Percentiles rank a stretch among this genome's conserved stretches.
phyloP scores from a whole-genome alignment of 2,797 vertebrate species.

The Sebastes oblongus region DNA sequence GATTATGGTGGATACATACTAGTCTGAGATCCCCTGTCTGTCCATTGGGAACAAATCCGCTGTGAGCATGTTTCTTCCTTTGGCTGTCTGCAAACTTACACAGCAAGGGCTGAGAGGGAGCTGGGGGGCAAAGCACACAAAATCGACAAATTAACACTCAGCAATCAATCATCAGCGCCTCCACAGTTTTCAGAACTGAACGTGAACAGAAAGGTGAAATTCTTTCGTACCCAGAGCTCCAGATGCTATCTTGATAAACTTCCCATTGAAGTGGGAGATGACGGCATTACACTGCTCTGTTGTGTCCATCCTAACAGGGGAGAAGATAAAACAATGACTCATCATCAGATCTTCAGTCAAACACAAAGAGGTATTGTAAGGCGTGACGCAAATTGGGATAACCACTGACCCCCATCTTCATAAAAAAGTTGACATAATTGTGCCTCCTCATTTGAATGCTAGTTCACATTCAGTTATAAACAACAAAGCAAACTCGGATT shows the following conservation, averaged over 20 bases:
- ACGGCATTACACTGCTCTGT: slow-evolving; percentile 99
- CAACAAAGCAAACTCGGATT: neutral
- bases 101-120: slow-evolving; percentile 93
- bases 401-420: neutral
- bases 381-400: neutral
- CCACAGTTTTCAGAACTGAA: slow-evolving; percentile 2
- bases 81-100: slow-evolving; percentile 99
- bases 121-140: slow-evolving; percentile 62
- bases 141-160: neutral
- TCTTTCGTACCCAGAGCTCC: slow-evolving; percentile 92
- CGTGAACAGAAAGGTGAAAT: slow-evolving; percentile 5
- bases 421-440: neutral
- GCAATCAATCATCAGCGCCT: slow-evolving; percentile 5
- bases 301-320: slow-evolving; percentile 92
- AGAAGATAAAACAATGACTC: slow-evolving; percentile 40
- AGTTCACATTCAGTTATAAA: neutral
- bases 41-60: slow-evolving; percentile 94
- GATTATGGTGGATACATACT: slow-evolving; percentile 83
- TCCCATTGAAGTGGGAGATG: slow-evolving; percentile 99
- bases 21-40: slow-evolving; percentile 97
- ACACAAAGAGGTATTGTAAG: slow-evolving; percentile 5
- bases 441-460: neutral
- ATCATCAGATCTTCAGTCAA: slow-evolving; percentile 2
- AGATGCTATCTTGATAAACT: slow-evolving; percentile 96
- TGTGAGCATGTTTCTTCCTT: slow-evolving; percentile 96